Percentiles rank a stretch among this genome's conserved stretches.
phyloP scores from a whole-genome alignment of 2,888 invertebrate species.

The Altica lythri region DNA sequence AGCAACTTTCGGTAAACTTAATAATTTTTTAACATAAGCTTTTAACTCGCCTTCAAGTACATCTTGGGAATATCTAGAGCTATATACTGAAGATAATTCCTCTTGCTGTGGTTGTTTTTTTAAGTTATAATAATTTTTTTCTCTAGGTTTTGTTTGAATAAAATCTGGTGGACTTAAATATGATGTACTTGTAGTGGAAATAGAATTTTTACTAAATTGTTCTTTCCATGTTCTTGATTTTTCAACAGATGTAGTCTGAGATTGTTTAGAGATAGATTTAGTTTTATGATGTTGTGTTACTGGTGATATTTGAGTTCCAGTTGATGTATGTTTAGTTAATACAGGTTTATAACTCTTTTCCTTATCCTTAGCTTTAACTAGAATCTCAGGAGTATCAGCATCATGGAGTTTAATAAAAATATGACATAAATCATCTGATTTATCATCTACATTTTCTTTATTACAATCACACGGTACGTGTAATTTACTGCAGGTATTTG shows the following conservation, averaged over 20 bases:
- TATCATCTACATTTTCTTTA: constrained; percentile 30
- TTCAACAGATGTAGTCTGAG: not conserved
- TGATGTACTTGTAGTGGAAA: constrained; percentile 51
- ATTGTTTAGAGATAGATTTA: not conserved
- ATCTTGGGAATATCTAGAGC: constrained; percentile 4
- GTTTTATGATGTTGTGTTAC: constrained; percentile 1
- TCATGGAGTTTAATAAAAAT: constrained; percentile 53
- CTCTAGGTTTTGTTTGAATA: constrained; percentile 20
- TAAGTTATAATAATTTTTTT: constrained; percentile 37
- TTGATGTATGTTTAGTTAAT: not conserved
- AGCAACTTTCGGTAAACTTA: constrained; percentile 60
- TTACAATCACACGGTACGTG: constrained; percentile 41
- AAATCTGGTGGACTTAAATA: constrained; percentile 54
- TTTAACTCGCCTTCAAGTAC: too few species aligned
- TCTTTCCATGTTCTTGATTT: constrained; percentile 48
- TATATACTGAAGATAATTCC: constrained; percentile 22
- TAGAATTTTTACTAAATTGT: constrained; percentile 48
- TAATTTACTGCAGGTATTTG: constrained; percentile 22
- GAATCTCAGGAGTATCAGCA: constrained; percentile 42
- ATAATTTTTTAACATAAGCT: constrained; percentile 59
- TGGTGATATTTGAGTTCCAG: constrained; percentile 20
- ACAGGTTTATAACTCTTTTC: not conserved
- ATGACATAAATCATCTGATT: constrained; percentile 48
- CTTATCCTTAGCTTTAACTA: constrained; percentile 5
- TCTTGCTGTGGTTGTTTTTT: constrained; percentile 45